Evolutionary conservation across 2,888 invertebrate species (phyloP).

Genomic region (Therioaphis trifolii): DNA sequence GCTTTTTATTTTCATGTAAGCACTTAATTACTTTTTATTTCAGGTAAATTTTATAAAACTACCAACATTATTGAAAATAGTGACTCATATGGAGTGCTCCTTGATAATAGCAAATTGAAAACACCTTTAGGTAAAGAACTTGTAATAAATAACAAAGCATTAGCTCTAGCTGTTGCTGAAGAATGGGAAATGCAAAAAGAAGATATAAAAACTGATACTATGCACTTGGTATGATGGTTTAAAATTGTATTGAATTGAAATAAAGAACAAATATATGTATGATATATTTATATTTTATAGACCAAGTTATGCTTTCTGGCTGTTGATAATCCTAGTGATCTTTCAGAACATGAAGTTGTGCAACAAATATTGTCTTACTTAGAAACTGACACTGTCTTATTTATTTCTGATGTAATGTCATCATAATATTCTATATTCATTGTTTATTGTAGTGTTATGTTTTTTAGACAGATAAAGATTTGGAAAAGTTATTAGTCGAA

Average conservation of each 20-base stretch:
- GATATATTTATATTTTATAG: conserved; percentile 70
- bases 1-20: conserved; percentile 12
- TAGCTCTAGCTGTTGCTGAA: conserved; percentile 91
- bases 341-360: conserved; percentile 80
- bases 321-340: conserved; percentile 90
- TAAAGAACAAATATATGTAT: not conserved
- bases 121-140: conserved; percentile 87
- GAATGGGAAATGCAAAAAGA: conserved; percentile 94
- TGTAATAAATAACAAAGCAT: conserved; percentile 82
- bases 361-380: conserved; percentile 83
- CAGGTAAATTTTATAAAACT: conserved; percentile 76
- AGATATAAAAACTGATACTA: conserved; percentile 79
- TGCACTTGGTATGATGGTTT: conserved; percentile 82
- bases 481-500: conserved; percentile 79
- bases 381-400: conserved; percentile 85
- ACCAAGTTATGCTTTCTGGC: conserved; percentile 91
- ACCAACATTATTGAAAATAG: conserved; percentile 79
- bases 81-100: conserved; percentile 83
- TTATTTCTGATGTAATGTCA: conserved; percentile 72
- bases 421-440: not conserved
- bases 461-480: conserved; percentile 79
- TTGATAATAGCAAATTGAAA: conserved; percentile 89
- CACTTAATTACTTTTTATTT: conserved; percentile 13
- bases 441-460: too few species aligned
- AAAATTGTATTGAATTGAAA: too few species aligned